A percentile compares a stretch with the other conserved stretches of the same genome.
These are phyloP conservation scores for Macroglossus sobrinus DNA, from an alignment of 2,113 vertebrate species.

Conservation along the genomic window DNA sequence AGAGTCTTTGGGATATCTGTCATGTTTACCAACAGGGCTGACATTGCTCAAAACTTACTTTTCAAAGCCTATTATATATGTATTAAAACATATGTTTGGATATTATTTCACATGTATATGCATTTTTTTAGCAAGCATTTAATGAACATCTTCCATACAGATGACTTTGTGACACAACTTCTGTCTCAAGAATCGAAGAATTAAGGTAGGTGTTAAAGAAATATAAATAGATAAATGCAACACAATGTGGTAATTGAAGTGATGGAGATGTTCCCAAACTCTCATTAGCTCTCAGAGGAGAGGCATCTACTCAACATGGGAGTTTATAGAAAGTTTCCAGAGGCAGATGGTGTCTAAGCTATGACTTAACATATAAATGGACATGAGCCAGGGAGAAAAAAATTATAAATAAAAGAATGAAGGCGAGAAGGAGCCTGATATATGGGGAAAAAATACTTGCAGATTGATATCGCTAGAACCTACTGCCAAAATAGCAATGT, in stretches of 20 bases:
- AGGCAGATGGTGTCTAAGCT: neutral
- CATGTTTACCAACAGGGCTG: neutral
- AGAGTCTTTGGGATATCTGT: neutral
- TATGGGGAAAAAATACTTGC: neutral
- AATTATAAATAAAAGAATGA: neutral
- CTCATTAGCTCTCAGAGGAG: neutral
- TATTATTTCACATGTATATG: neutral
- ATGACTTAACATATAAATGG: neutral
- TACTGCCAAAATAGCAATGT: neutral
- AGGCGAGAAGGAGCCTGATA: neutral
- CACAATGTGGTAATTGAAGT: neutral
- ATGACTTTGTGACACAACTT: neutral
- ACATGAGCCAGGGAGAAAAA: neutral
- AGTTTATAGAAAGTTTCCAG: neutral
- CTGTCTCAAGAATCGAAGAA: neutral
- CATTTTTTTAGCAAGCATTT: neutral
- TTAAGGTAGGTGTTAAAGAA: neutral
- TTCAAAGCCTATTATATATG: neutral
- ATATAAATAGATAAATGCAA: neutral
- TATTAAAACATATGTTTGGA: neutral
- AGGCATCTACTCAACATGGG: neutral
- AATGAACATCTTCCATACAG: neutral
- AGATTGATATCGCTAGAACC: neutral
- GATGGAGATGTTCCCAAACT: neutral
- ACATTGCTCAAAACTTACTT: neutral